Evolutionary conservation across 2,888 invertebrate species (phyloP).

Genomic region (Exephanes ischioxanthus): DNA sequence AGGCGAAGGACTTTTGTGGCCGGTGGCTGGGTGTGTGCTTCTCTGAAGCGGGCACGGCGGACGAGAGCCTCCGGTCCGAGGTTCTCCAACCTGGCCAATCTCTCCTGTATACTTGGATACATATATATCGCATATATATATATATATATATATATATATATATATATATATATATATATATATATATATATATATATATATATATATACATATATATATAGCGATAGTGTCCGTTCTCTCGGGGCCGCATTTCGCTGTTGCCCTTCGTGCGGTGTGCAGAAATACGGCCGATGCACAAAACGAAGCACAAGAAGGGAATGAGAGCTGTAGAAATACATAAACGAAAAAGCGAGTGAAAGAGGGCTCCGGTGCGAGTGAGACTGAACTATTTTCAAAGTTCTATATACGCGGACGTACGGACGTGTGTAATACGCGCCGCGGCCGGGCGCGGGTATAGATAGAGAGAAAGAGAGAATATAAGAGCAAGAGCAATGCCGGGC

Average conservation of each 20-base stretch:
- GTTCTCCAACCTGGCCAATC: constrained; percentile 47
- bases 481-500: constrained; percentile 41
- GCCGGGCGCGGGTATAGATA: neutral
- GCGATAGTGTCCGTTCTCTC: neutral
- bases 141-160: too few relatives aligned
- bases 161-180: neutral
- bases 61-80: constrained; percentile 34
- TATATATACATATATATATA: neutral
- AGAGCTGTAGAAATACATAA: constrained; percentile 34
- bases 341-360: constrained; percentile 38
- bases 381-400: constrained; percentile 19
- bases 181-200: too few relatives aligned
- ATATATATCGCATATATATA: too few relatives aligned
- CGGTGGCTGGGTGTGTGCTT: constrained; percentile 29
- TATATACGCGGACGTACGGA: constrained; percentile 7
- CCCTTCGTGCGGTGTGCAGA: constrained; percentile 20
- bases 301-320: neutral
- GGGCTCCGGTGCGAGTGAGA: neutral
- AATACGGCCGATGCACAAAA: constrained; percentile 3
- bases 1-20: constrained; percentile 61
- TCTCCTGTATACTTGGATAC: neutral
- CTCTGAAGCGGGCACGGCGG: constrained; percentile 5
- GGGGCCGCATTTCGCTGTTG: constrained; percentile 8
- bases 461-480: constrained; percentile 9
- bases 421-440: constrained; percentile 28